Evolutionary conservation across 1,140 invertebrate species (phyloP).

Genomic region (Zophobas morio): DNA sequence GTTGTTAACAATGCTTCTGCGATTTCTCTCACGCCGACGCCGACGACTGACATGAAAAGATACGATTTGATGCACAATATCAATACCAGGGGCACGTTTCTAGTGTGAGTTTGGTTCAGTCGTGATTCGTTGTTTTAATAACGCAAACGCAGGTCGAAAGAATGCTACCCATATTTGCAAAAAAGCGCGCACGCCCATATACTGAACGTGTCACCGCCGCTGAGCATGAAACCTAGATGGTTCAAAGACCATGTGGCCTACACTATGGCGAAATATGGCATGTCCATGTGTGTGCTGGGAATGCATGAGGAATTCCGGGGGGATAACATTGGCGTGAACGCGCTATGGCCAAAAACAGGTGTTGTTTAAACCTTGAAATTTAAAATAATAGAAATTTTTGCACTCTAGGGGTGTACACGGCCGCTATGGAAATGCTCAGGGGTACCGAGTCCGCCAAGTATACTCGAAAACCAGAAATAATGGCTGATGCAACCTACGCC

Average conservation of each 20-base stretch:
- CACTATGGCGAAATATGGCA: constrained; percentile 99
- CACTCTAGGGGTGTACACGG: constrained; percentile 88
- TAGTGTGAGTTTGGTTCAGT: constrained; percentile 90
- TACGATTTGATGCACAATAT: constrained; percentile 96
- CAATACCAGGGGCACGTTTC: constrained; percentile 93
- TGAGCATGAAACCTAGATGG: constrained; percentile 93
- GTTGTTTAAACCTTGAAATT: too few relatives aligned
- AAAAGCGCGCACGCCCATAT: constrained; percentile 96
- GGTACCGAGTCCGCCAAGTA: constrained; percentile 75
- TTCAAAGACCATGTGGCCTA: constrained; percentile 96
- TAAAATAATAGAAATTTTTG: constrained; percentile 51
- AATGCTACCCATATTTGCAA: constrained; percentile 91
- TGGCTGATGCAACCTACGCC: constrained; percentile 95
- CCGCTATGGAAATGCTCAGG: constrained; percentile 96
- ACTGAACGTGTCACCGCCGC: constrained; percentile 94
- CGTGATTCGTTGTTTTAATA: background rate
- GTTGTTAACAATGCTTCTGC: constrained; percentile 97
- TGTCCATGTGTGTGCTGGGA: constrained; percentile 98
- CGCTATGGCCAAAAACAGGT: constrained; percentile 97
- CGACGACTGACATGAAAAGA: constrained; percentile 93
- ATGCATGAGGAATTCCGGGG: constrained; percentile 94
- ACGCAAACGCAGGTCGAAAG: constrained; percentile 82
- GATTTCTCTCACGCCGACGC: constrained; percentile 91
- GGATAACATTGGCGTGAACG: constrained; percentile 93
- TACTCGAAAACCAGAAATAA: constrained; percentile 91